Evolutionary conservation across 2,888 invertebrate species (phyloP), one percentile per base, ranked within the genome.

Genomic region (Drosophila flavopinicola): DNA sequence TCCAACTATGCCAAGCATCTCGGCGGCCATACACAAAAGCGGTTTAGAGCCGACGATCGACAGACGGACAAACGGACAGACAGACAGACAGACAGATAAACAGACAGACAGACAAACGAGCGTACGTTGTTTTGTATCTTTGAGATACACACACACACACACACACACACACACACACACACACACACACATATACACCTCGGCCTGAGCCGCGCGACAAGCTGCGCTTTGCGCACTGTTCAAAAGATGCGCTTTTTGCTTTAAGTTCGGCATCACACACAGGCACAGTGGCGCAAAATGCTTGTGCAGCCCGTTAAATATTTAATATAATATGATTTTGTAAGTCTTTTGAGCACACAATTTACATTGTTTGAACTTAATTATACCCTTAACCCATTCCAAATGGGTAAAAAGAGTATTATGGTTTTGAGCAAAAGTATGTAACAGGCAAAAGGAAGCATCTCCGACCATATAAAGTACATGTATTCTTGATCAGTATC

Each of bases 1-100:
- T 70, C 66, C 83, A 83, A 79, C 83, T 84, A 83, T 83, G 85
- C 85, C 85, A 83, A 84, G 64, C 85, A 83, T 83, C 79, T 82
- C 64, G 75, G 67, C 78, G 73, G 77, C 73, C 77, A 77, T 74
- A 72, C 72, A 84, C 85, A 84, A 84, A 83, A 83, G 84, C 84
- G 79, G 84, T 82, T 84, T 78, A 69, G 57, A 82, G 75, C 61
- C 74, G 65, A 72, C 70, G 70, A 71, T 69, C 70, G 66, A 70
- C 60, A 48, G 25, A 51, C 27, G n/a, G 64, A 63, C 75, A 54
- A 49, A 66, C 38, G 52, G 60, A 57, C 66, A 32, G 27, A 56
- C 17, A 48, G 29, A 65, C 74, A 27, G 44, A 42, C 52, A 48
- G 53, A 68, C 69, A 39, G 27, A 56, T 17, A 48, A 33, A 65